Percentiles rank a stretch among this genome's conserved stretches.
phyloP scores from a whole-genome alignment of 2,888 invertebrate genomes.

The Acanthosepion lycidas region DNA sequence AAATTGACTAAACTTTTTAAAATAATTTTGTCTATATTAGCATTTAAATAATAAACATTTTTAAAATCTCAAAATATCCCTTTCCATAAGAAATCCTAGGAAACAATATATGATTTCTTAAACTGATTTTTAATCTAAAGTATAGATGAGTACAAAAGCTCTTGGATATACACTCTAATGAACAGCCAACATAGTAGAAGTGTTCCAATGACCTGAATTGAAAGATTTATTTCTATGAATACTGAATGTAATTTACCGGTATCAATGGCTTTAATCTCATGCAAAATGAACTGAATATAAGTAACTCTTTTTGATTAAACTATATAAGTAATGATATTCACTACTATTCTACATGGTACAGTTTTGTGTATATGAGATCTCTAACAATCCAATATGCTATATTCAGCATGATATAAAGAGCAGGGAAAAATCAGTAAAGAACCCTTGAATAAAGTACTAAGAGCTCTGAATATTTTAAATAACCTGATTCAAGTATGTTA shows the following conservation, averaged over 20 bases:
- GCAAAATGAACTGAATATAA: neutral
- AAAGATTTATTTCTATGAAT: neutral
- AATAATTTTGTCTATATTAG: neutral
- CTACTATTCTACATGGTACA: neutral
- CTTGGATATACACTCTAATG: neutral
- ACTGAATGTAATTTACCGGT: neutral
- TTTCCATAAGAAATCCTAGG: neutral
- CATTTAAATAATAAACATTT: neutral
- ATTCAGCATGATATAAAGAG: neutral
- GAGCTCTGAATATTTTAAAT: neutral
- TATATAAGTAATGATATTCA: neutral
- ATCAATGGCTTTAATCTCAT: neutral
- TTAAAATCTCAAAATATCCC: neutral
- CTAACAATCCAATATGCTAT: neutral
- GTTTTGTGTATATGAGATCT: neutral
- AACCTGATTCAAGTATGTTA: too few relatives aligned
- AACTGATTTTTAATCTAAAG: neutral
- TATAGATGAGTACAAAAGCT: neutral
- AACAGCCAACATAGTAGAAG: neutral
- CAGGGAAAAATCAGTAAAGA: neutral
- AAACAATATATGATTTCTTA: neutral
- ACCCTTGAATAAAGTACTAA: neutral
- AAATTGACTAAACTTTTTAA: neutral
- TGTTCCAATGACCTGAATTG: neutral
- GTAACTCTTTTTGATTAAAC: neutral